Evolutionary conservation across 2,113 vertebrate genomes (phyloP), one percentile per base, ranked within the genome.

Genomic region (Panthera tigris): DNA sequence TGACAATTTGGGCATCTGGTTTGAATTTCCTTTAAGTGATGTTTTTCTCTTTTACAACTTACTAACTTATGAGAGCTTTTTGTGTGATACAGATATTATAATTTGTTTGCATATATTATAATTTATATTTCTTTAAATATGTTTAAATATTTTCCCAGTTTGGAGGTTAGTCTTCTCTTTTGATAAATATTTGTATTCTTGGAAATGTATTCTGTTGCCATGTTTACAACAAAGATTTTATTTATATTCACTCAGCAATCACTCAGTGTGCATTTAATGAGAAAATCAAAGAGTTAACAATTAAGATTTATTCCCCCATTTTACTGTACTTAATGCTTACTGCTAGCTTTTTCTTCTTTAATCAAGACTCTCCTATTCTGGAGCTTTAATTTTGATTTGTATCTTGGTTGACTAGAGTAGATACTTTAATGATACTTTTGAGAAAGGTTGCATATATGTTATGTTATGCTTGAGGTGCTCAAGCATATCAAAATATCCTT

Each of bases 121-220:
- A 45, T 71, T 96, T 65, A 1, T 76, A 52, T 50, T 78, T 78
- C 25, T 84, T 94, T 78, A 69, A 66, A 76, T 76, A 55, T 82
- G 4, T 41, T 93, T 4, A 52, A 73, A 41, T 82, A 61, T 73
- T 96, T 92, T 71, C 45, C 45, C 16, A 91, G 39, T 45, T 85
- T 93, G 36, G 23, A 79, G 33, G 33, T 41, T 71, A 71, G 12
- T 12, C 69, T 93, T 95, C 12, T 94, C 48, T 71, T 95, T 85
- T 41, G 66, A 21, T 69, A 94, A 94, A 16, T 71, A 36, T 94
- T 96, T 87, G 36, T n/a, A 41, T 95, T 85, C 33, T 90, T 94
- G 10, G 13, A 61, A 45, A 89, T 65, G 41, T 81, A 8, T 52
- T 69, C 15, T 84, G 45, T 90, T 55, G 88, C 21, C 27, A 21